These are phyloP conservation scores for Tetragonula clypearis DNA, from an alignment of 1,140 invertebrate genomes.

Conservation along the genomic window DNA sequence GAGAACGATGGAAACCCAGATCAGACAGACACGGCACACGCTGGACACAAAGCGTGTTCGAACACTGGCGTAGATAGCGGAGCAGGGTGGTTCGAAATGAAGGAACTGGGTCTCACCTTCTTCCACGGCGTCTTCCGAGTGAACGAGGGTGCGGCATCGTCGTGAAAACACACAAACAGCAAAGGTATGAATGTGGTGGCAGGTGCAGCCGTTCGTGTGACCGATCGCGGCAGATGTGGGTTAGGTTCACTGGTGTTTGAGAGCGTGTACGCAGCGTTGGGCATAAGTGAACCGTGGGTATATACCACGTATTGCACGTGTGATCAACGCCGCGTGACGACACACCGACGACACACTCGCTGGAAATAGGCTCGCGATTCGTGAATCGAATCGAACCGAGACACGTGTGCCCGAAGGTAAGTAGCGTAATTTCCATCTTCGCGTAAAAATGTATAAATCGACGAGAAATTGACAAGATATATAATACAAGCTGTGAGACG, in stretches of 20 bases:
- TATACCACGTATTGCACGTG: conserved; percentile 30
- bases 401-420: too few species aligned
- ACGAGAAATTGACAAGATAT: neutral
- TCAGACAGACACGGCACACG: conserved; percentile 36
- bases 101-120: conserved; percentile 68
- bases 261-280: conserved; percentile 2
- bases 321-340: conserved; percentile 46
- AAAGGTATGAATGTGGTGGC: conserved; percentile 44
- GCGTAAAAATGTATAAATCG: neutral
- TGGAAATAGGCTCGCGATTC: conserved; percentile 25
- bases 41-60: conserved; percentile 60
- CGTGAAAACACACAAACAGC: conserved; percentile 55
- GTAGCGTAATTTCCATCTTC: too few species aligned
- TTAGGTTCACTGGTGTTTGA: neutral
- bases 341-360: conserved; percentile 54
- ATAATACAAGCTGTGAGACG: too few species aligned
- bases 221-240: conserved; percentile 46
- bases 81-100: conserved; percentile 63
- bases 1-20: neutral
- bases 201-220: conserved; percentile 57
- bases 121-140: conserved; percentile 64
- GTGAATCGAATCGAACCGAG: neutral
- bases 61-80: conserved; percentile 66
- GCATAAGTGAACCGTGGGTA: conserved; percentile 42
- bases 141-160: conserved; percentile 72